Evolutionary conservation across 2,888 invertebrate genomes (phyloP), one percentile per base, ranked within the genome.

Genomic region (Galerucella calmariensis): DNA sequence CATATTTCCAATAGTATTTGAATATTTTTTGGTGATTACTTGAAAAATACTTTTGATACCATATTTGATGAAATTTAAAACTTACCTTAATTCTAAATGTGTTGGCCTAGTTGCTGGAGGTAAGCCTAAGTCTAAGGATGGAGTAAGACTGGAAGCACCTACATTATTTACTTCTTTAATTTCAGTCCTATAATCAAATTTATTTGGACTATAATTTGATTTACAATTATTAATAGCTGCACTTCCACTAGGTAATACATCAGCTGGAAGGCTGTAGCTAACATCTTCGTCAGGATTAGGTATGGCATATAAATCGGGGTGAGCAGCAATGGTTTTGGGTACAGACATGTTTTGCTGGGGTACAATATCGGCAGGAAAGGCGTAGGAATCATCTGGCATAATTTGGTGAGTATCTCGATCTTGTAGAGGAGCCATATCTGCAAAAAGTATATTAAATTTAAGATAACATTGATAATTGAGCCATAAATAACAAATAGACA

Each of bases 281-380:
- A 86, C 86, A 72, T 88, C 87, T 66, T 88, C 82, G 61, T 82
- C 80, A 16, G 82, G 81, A 81, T 83, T 82, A 11, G 84, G 84
- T 12, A 83, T 74, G 35, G 82, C 83, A 72, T 84, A 84, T 67
- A 83, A 81, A 69, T 84, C 84, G 44, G 83, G 81, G 41, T 80
- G 78, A 61, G 81, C 78, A 35, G 80, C 78, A 53, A 81, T 76
- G 61, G 77, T 81, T 72, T 77, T 80, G 11, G 81, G 81, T 16
- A 82, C 81, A 74, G 67, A 78, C 82, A 86, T 69, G 79, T 79
- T 84, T 84, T 83, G 79, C 20, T 79, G 79, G 35, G 79, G 80
- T 74, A 87, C 86, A 74, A 90, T 83, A 86, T 90, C 90, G 61
- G 89, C 88, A 66, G 90, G 90, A 86, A 89, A 89, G 10, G 90